These are phyloP conservation scores for Plecturocebus donacophilus DNA, from an alignment of 2,113 vertebrate species.

Conservation along the genomic window DNA sequence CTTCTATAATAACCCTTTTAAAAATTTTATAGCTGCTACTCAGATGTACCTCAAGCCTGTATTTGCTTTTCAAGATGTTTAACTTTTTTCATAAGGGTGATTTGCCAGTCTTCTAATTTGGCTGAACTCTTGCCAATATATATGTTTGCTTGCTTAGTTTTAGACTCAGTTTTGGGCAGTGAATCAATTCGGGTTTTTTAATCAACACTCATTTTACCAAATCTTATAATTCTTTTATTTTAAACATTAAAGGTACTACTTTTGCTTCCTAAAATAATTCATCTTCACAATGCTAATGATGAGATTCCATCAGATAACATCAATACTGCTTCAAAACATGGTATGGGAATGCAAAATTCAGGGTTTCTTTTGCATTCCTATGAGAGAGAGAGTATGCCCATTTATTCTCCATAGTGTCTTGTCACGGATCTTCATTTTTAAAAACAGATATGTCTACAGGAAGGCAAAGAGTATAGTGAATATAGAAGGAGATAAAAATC, in stretches of 20 bases:
- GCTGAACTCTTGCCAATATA: conserved; percentile 1
- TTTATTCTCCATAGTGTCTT: neutral
- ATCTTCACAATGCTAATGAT: neutral
- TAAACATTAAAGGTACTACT: neutral
- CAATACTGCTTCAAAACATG: neutral
- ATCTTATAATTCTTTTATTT: conserved; percentile 8
- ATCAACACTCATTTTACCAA: conserved; percentile 2
- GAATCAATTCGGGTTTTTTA: neutral
- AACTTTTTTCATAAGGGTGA: conserved; percentile 7
- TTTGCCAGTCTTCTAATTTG: conserved; percentile 37
- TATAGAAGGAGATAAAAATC: neutral
- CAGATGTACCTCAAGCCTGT: neutral
- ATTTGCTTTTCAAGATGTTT: conserved; percentile 34
- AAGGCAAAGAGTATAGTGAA: neutral
- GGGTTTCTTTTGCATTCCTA: neutral
- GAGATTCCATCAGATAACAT: neutral
- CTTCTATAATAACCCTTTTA: neutral
- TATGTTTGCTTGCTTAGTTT: neutral
- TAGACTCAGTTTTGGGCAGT: conserved; percentile 1
- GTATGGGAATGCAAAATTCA: neutral
- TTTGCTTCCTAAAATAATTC: neutral
- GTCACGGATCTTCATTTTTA: neutral
- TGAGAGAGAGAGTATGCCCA: neutral
- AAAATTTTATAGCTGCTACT: neutral
- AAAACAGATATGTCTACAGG: neutral